Conservation (phyloP, 1,140 invertebrate genomes). For the Drosophila neocordata region DNA sequence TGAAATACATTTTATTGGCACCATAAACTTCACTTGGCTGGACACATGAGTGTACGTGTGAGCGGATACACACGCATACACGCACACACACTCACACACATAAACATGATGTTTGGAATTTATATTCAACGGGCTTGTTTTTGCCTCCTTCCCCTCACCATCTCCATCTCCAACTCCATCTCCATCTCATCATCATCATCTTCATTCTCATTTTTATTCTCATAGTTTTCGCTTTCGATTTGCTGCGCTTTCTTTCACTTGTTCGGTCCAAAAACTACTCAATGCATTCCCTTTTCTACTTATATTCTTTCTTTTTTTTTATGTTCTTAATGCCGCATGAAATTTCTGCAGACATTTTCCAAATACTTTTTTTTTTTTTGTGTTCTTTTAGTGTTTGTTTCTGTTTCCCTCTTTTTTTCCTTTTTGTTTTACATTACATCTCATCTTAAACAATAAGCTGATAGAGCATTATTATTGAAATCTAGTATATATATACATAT, state of each 20-base stretch:
- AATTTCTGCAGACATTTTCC: slow-evolving; percentile 47
- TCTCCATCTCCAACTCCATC: no score
- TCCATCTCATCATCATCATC: background rate
- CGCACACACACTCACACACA: slow-evolving; percentile 30
- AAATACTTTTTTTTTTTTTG: slow-evolving; percentile 31
- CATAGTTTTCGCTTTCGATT: slow-evolving; percentile 80
- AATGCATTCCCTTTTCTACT: slow-evolving; percentile 24
- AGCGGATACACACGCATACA: slow-evolving; percentile 48
- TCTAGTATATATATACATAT: no score
- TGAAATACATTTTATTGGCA: slow-evolving; percentile 83
- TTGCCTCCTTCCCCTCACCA: background rate
- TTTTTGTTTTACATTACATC: background rate
- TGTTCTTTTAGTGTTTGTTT: slow-evolving; percentile 17
- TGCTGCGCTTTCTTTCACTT: slow-evolving; percentile 72
- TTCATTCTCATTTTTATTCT: slow-evolving; percentile 34
- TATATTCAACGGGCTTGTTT: slow-evolving; percentile 35
- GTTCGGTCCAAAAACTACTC: slow-evolving; percentile 15
- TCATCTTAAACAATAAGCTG: slow-evolving; percentile 24
- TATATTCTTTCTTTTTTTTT: slow-evolving; percentile 7
- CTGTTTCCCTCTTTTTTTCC: background rate
- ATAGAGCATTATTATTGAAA: slow-evolving; percentile 38
- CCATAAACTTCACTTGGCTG: slow-evolving; percentile 83
- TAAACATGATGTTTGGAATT: slow-evolving; percentile 43
- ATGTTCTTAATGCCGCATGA: slow-evolving; percentile 66
- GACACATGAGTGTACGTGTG: slow-evolving; percentile 81